Evolutionary conservation across 2,888 invertebrate genomes (phyloP).

Genomic region (Coelopa pilipes): DNA sequence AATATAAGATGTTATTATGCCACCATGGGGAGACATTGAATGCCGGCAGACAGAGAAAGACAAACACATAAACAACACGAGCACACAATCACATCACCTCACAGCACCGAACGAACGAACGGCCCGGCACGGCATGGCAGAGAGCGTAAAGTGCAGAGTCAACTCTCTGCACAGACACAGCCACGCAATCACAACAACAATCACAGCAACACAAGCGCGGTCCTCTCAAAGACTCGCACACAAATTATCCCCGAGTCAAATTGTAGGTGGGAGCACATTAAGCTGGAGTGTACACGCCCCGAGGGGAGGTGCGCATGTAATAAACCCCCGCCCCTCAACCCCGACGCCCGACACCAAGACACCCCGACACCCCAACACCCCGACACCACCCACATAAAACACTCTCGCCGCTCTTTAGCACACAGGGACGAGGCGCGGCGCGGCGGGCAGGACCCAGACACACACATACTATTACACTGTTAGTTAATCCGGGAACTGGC

Average conservation of each 20-base stretch:
- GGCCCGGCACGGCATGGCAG: no score
- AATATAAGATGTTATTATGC: constrained; percentile 64
- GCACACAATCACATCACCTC: not conserved
- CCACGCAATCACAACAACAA: not conserved
- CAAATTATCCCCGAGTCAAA: constrained; percentile 43
- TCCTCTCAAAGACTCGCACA: not conserved
- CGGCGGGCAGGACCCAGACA: constrained; percentile 6
- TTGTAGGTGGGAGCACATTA: constrained; percentile 61
- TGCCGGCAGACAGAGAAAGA: not conserved
- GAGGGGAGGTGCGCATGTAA: not conserved
- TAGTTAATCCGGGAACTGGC: constrained; percentile 24
- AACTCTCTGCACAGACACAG: not conserved
- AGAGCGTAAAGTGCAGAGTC: not conserved
- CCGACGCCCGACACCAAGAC: no score
- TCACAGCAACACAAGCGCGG: constrained; percentile 27
- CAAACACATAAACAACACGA: constrained; percentile 18
- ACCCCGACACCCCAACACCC: constrained; percentile 41
- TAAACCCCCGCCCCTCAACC: constrained; percentile 3
- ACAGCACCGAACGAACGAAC: not conserved
- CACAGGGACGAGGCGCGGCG: not conserved
- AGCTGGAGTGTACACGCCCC: constrained; percentile 60
- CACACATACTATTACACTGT: constrained; percentile 10
- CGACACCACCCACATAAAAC: constrained; percentile 19
- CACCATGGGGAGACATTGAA: constrained; percentile 55
- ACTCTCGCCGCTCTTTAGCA: constrained; percentile 1